Conservation (phyloP, 2,797 vertebrate species). For the Balearica regulorum region DNA sequence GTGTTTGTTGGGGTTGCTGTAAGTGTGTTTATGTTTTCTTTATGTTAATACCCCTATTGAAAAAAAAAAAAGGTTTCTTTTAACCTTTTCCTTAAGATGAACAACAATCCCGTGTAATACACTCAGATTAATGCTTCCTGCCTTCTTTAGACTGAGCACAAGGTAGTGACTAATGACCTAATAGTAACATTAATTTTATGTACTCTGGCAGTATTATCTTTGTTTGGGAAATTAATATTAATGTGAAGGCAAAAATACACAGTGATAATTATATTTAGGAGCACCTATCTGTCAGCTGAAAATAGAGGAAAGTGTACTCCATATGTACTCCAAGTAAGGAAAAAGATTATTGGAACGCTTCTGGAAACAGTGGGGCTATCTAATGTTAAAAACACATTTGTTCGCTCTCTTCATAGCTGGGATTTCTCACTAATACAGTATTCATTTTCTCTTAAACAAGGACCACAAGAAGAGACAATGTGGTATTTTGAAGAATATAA, state of each 20-base stretch:
- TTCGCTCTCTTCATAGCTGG: not conserved
- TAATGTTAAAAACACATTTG: constrained; percentile 29
- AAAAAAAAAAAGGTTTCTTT: constrained; percentile 1
- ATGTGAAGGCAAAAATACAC: constrained; percentile 1
- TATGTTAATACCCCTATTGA: not conserved
- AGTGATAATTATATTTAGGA: constrained; percentile 31
- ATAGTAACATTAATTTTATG: constrained; percentile 41
- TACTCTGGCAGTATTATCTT: constrained; percentile 28
- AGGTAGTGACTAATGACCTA: constrained; percentile 53
- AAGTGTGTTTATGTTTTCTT: constrained; percentile 31
- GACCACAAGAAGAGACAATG: not conserved
- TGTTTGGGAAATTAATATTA: constrained; percentile 35
- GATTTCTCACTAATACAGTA: not conserved
- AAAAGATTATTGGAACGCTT: constrained; percentile 20
- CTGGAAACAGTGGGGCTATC: not conserved
- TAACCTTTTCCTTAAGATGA: constrained; percentile 19
- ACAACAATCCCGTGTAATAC: not conserved
- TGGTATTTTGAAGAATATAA: constrained; percentile 32
- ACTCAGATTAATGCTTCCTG: constrained; percentile 26
- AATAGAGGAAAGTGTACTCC: not conserved
- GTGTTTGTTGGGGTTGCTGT: constrained; percentile 11
- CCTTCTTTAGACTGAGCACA: constrained; percentile 42
- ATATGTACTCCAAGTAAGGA: not conserved
- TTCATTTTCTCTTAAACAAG: constrained; percentile 52
- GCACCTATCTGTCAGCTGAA: constrained; percentile 8